Percentiles rank a stretch among this genome's conserved stretches.
Conservation (phyloP, 2,113 vertebrate genomes). For the Uropsilus gracilis region DNA sequence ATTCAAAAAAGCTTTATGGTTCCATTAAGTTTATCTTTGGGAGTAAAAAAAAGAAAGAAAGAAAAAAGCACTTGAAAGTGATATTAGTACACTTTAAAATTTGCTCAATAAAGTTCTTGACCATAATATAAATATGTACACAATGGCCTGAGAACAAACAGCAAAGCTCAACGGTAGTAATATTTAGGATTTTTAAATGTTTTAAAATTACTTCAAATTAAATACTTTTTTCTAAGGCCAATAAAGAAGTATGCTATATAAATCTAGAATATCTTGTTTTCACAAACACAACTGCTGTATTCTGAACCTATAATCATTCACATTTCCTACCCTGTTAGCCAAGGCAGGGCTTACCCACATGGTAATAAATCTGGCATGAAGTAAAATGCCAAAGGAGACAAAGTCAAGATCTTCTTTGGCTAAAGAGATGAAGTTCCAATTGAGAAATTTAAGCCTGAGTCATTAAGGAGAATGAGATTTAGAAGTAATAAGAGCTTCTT, state of each 20-base stretch:
- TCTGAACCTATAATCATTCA: background rate
- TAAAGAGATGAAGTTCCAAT: background rate
- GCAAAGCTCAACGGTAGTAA: background rate
- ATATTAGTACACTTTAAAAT: background rate
- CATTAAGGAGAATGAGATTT: background rate
- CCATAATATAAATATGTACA: background rate
- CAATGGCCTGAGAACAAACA: background rate
- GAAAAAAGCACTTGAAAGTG: too few relatives aligned
- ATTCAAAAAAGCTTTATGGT: background rate
- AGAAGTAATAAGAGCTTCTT: conserved; percentile 32
- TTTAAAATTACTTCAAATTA: conserved; percentile 12
- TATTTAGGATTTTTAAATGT: background rate
- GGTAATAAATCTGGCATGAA: background rate
- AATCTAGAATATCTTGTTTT: background rate
- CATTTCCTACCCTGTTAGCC: background rate
- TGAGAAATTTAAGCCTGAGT: background rate
- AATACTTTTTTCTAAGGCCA: background rate
- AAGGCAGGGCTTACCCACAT: background rate
- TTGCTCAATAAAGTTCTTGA: background rate
- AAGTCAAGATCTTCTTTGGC: too few relatives aligned
- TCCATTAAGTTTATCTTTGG: background rate
- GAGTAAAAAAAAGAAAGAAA: conserved; percentile 13
- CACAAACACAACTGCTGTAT: background rate
- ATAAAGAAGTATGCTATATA: background rate
- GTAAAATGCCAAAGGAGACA: background rate